Conservation (phyloP, 2,888 invertebrate species). For the Choristoneura rosaceana region DNA sequence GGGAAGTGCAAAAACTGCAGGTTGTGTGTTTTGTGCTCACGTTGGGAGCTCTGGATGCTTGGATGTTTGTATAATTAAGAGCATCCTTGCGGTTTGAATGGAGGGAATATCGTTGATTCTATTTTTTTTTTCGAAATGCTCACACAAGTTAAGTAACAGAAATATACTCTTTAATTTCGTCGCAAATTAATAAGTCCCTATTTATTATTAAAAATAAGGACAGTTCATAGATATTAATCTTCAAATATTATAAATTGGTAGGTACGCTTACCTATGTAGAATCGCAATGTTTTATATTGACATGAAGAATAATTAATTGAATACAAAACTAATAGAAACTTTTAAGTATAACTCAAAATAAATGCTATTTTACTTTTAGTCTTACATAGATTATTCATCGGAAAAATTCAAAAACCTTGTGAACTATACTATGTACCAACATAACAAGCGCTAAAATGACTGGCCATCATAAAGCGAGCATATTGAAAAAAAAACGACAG, state of each 20-base stretch:
- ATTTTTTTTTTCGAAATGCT: not conserved
- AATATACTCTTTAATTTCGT: too few species aligned
- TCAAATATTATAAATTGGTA: too few species aligned
- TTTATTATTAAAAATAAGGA: too few species aligned
- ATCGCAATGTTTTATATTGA: too few species aligned
- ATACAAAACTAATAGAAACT: too few species aligned
- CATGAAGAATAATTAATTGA: too few species aligned
- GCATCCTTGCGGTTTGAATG: slow-evolving; percentile 8
- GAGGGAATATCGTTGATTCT: not conserved
- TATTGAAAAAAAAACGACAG: slow-evolving; percentile 48
- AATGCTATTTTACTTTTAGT: not conserved
- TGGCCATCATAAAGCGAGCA: slow-evolving; percentile 21
- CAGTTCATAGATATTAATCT: too few species aligned
- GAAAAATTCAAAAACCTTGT: not conserved
- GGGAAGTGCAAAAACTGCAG: slow-evolving; percentile 70
- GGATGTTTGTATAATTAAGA: slow-evolving; percentile 19
- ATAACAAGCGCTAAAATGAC: slow-evolving; percentile 11
- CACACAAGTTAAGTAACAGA: not conserved
- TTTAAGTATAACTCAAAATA: too few species aligned
- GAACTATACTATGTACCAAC: slow-evolving; percentile 10
- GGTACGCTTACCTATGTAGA: too few species aligned
- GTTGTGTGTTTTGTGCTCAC: slow-evolving; percentile 51
- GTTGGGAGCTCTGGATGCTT: slow-evolving; percentile 1
- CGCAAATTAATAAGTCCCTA: too few species aligned
- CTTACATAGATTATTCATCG: too few species aligned